These are phyloP conservation scores for Danio choprae DNA, from an alignment of 2,797 vertebrate species.

Conservation along the genomic window DNA sequence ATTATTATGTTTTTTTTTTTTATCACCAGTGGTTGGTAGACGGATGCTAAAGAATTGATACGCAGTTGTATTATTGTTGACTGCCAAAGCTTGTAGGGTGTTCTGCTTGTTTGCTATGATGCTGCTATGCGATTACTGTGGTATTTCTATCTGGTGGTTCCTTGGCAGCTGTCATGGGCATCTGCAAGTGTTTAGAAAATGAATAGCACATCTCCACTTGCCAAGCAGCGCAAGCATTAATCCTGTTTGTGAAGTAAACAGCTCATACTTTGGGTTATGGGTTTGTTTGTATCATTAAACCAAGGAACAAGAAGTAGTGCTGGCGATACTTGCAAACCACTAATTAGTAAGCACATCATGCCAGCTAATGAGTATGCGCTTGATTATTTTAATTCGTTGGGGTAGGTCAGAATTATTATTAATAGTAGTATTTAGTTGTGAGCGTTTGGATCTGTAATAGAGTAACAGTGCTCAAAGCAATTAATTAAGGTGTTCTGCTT, in stretches of 20 bases:
- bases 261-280: not conserved
- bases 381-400: not conserved
- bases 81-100: not conserved
- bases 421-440: not conserved
- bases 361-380: not conserved
- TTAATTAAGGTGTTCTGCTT: constrained; percentile 21
- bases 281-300: not conserved
- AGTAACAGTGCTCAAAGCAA: constrained; percentile 20
- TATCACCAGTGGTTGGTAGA: not conserved
- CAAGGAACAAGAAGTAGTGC: not conserved
- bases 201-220: not conserved
- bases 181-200: not conserved
- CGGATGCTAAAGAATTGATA: not conserved
- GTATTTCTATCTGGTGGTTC: not conserved
- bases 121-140: not conserved
- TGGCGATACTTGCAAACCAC: not conserved
- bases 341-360: constrained; percentile 4
- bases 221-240: no score
- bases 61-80: not conserved
- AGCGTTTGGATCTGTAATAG: constrained; percentile 9
- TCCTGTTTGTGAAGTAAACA: not conserved
- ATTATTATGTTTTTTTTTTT: no score
- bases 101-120: not conserved
- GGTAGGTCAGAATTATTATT: not conserved
- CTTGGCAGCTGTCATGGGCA: not conserved